These are phyloP conservation scores for Puffinus mauretanicus DNA, from an alignment of 2,113 vertebrate genomes.

Conservation along the genomic window DNA sequence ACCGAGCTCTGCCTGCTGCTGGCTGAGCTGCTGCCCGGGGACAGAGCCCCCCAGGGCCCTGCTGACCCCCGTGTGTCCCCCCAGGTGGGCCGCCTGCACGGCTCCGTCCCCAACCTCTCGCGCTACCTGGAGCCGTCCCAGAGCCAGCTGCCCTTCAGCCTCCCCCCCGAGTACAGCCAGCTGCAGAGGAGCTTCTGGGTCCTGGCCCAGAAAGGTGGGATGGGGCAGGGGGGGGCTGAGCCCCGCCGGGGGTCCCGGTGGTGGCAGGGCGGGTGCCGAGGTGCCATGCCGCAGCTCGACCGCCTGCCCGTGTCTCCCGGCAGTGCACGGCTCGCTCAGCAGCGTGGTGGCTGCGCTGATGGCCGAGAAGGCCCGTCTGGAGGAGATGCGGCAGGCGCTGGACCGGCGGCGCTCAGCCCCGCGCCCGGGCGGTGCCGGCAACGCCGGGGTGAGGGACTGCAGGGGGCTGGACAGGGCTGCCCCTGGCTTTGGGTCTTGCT, in stretches of 20 bases:
- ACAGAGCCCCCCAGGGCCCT: accelerated
- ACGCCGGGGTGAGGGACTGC: not conserved
- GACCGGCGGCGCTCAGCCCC: not conserved
- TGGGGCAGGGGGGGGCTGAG: no score
- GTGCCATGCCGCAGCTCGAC: accelerated
- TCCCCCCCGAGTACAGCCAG: conserved; percentile 82
- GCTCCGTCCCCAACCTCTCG: conserved; percentile 88
- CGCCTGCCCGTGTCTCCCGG: not conserved
- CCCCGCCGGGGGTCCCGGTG: accelerated
- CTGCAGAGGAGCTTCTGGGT: conserved; percentile 86
- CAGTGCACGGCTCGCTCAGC: conserved; percentile 77
- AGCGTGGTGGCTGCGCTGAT: conserved; percentile 62
- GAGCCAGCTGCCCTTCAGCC: conserved; percentile 77
- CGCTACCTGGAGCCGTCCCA: conserved; percentile 84
- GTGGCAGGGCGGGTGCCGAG: accelerated
- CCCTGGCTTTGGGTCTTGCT: accelerated
- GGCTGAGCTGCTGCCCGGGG: accelerated
- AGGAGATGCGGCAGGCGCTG: conserved; percentile 52
- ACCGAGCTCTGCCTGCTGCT: not conserved
- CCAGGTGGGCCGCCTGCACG: conserved; percentile 64
- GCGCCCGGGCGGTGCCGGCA: not conserved
- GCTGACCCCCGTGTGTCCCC: not conserved
- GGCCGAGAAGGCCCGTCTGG: conserved; percentile 60
- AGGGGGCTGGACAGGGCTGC: no score
- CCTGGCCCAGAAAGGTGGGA: conserved; percentile 83